Evolutionary conservation across 1,140 invertebrate genomes (phyloP).

Genomic region (Drosophila nigromelanica): DNA sequence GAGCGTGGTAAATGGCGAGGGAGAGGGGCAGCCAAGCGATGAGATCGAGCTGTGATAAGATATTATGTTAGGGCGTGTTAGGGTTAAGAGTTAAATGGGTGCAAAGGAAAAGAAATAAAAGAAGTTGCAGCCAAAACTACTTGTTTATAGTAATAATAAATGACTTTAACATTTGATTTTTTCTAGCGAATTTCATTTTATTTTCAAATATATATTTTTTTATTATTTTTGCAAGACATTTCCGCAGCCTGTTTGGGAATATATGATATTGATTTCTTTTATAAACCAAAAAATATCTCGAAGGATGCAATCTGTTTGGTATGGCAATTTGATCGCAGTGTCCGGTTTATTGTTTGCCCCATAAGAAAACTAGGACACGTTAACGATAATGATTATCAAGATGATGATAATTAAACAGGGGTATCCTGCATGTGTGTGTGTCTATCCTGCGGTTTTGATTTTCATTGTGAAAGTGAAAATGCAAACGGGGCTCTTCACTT

Average conservation of each 20-base stretch:
- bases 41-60: slow-evolving; percentile 35
- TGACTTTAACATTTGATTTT: slow-evolving; percentile 26
- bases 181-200: slow-evolving; percentile 19
- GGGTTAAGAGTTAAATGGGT: slow-evolving; percentile 40
- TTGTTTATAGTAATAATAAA: slow-evolving; percentile 49
- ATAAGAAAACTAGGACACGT: slow-evolving; percentile 49
- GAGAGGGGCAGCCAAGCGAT: slow-evolving; percentile 16
- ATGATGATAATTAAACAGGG: slow-evolving; percentile 48
- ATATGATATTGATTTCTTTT: slow-evolving; percentile 27
- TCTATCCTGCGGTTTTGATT: slow-evolving; percentile 65
- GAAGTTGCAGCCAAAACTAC: background rate
- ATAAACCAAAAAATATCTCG: slow-evolving; percentile 10
- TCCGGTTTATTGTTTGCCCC: slow-evolving; percentile 70
- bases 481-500: slow-evolving; percentile 71
- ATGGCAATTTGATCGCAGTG: slow-evolving; percentile 73
- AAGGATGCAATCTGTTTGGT: slow-evolving; percentile 37
- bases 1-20: background rate
- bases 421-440: slow-evolving; percentile 64
- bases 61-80: slow-evolving; percentile 32
- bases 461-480: slow-evolving; percentile 81
- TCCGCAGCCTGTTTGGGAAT: slow-evolving; percentile 22
- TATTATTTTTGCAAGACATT: slow-evolving; percentile 24
- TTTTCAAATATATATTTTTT: slow-evolving; percentile 1
- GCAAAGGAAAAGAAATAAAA: background rate
- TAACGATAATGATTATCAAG: slow-evolving; percentile 7